A percentile compares a stretch with the other conserved stretches of the same genome.
These are phyloP conservation scores for Oophaga sylvatica DNA, from an alignment of 2,797 vertebrate genomes.

Conservation along the genomic window DNA sequence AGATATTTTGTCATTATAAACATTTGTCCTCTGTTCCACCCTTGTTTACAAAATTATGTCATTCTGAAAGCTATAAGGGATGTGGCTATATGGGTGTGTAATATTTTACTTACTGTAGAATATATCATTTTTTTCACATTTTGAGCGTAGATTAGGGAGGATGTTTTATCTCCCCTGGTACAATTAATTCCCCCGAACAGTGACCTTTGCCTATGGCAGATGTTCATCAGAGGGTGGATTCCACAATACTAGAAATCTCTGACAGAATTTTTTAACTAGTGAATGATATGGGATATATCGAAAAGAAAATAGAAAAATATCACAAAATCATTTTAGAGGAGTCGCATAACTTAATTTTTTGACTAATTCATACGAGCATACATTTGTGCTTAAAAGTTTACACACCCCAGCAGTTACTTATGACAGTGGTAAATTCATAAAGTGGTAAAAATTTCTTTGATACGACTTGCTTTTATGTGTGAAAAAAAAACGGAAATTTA, in stretches of 20 bases:
- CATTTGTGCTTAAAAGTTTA: too few relatives aligned
- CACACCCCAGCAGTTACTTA: too few relatives aligned
- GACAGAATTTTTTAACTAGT: background rate
- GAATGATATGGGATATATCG: background rate
- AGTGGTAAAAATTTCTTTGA: too few relatives aligned
- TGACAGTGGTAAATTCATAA: too few relatives aligned
- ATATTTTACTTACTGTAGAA: conserved; percentile 34
- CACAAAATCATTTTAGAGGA: background rate
- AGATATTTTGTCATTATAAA: conserved; percentile 23
- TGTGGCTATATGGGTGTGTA: conserved; percentile 50
- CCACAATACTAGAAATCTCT: background rate
- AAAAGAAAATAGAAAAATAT: background rate
- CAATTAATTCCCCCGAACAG: conserved; percentile 39
- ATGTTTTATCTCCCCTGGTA: conserved; percentile 29
- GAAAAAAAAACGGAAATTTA: too few relatives aligned
- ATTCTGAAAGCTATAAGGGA: conserved; percentile 27
- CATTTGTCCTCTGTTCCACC: conserved; percentile 32
- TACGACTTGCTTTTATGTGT: too few relatives aligned
- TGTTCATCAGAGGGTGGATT: conserved; percentile 44
- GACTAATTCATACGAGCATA: background rate
- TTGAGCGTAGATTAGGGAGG: conserved; percentile 29
- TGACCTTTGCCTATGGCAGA: conserved; percentile 43
- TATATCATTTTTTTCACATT: conserved; percentile 37
- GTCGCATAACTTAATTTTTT: background rate
- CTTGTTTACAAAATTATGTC: conserved; percentile 47